These are phyloP conservation scores for Agrilus planipennis DNA, from an alignment of 1,140 invertebrate species.

Conservation along the genomic window DNA sequence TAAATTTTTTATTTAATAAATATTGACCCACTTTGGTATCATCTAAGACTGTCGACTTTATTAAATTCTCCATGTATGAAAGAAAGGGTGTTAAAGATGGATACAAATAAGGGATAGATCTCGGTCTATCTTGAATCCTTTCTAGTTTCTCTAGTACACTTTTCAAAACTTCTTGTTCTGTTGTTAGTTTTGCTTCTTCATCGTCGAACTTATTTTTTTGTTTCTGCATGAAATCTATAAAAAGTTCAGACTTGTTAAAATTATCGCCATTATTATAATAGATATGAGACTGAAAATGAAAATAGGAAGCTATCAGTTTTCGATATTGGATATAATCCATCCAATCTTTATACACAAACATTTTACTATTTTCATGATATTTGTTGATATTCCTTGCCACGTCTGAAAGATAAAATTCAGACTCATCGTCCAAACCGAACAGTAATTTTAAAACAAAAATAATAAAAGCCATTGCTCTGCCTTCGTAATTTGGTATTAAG, in stretches of 20 bases:
- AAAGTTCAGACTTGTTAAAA: conserved; percentile 12
- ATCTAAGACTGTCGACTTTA: conserved; percentile 2
- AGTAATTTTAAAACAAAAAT: conserved; percentile 49
- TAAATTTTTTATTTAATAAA: conserved; percentile 1
- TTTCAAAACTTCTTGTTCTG: conserved; percentile 11
- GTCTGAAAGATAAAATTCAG: conserved; percentile 45
- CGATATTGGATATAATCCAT: conserved; percentile 47
- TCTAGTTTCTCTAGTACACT: conserved; percentile 16
- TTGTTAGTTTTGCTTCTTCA: conserved; percentile 6
- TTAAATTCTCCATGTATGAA: conserved; percentile 11
- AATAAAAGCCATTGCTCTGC: conserved; percentile 46
- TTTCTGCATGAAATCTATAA: conserved; percentile 17
- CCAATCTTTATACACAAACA: conserved; percentile 53
- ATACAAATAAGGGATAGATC: conserved; percentile 10
- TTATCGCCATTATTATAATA: conserved; percentile 9
- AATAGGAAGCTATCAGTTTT: conserved; percentile 36
- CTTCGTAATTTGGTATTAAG: conserved; percentile 46
- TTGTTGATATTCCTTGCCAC: conserved; percentile 40
- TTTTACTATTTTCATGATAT: conserved; percentile 21
- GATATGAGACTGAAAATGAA: conserved; percentile 40
- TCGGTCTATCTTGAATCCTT: conserved; percentile 4
- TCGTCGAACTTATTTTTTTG: conserved; percentile 16
- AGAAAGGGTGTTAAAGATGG: conserved; percentile 18
- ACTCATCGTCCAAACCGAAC: conserved; percentile 48
- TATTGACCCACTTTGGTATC: conserved; percentile 6